Conservation (phyloP, 2,113 vertebrate genomes). For the Xenus cinereus region DNA sequence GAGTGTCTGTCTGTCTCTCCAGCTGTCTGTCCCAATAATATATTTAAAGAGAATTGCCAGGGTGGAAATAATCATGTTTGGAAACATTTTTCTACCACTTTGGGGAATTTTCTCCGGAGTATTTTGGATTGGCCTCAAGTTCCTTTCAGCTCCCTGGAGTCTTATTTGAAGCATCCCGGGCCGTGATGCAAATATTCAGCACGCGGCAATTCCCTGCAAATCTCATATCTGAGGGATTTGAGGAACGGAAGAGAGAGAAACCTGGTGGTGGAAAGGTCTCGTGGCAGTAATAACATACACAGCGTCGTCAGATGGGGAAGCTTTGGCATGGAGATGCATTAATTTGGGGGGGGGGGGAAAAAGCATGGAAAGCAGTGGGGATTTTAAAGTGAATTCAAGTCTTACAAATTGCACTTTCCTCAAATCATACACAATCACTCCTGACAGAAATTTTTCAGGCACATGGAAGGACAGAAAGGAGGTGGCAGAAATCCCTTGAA, state of each 20-base stretch:
- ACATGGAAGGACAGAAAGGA: not conserved
- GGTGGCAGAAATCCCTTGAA: slow-evolving; percentile 20
- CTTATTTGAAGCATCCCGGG: not conserved
- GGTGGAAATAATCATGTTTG: not conserved
- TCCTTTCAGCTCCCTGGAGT: not conserved
- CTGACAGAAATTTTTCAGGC: not conserved
- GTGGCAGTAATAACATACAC: not conserved
- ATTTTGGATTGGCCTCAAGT: not conserved
- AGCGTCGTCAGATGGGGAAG: not conserved
- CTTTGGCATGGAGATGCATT: rapidly evolving
- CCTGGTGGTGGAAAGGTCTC: not conserved
- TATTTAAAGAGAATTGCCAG: slow-evolving; percentile 1
- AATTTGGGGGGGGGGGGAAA: not conserved
- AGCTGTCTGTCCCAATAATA: not conserved
- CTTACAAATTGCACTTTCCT: not conserved
- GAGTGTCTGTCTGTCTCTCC: not conserved
- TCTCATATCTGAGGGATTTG: not conserved
- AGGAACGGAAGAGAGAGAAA: not conserved
- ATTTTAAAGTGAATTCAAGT: slow-evolving; percentile 19
- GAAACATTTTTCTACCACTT: not conserved
- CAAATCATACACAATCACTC: not conserved
- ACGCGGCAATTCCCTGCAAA: not conserved
- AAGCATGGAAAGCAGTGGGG: not conserved
- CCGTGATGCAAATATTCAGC: not conserved
- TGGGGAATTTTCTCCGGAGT: not conserved